Evolutionary conservation across 2,888 invertebrate genomes (phyloP).

Genomic region (Cheilosia scutellata): DNA sequence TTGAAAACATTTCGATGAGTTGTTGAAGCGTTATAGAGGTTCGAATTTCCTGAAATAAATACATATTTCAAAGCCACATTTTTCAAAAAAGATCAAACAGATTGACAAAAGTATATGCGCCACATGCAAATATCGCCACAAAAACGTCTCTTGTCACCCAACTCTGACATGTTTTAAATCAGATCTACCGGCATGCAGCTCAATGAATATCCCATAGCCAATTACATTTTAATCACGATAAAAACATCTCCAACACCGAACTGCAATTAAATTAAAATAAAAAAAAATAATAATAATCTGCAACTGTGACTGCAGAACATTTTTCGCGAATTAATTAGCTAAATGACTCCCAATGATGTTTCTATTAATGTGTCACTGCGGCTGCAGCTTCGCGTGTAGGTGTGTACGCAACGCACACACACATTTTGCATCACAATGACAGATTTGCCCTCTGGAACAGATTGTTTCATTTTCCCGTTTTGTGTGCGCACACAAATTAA

Average conservation of each 20-base stretch:
- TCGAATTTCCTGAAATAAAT: no score
- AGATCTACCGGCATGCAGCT: neutral
- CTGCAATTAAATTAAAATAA: conserved; percentile 52
- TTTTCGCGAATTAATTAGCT: conserved; percentile 71
- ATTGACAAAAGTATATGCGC: no score
- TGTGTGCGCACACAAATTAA: conserved; percentile 46
- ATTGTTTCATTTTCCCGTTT: conserved; percentile 64
- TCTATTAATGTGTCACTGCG: conserved; percentile 61
- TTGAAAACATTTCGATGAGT: no score
- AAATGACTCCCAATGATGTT: conserved; percentile 74
- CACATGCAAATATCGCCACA: no score
- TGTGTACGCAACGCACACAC: conserved; percentile 4
- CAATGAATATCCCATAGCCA: conserved; percentile 48
- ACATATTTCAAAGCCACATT: no score
- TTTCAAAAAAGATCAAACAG: no score
- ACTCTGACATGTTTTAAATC: neutral
- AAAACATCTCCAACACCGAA: conserved; percentile 37
- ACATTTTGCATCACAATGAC: conserved; percentile 59
- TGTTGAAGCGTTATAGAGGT: no score
- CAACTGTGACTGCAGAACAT: conserved; percentile 32
- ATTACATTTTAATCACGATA: conserved; percentile 64
- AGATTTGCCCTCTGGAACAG: conserved; percentile 64
- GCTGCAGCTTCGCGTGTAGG: conserved; percentile 4
- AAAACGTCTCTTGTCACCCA: no score
- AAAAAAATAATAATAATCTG: conserved; percentile 35